Conservation (phyloP, 2,113 vertebrate genomes). For the Columba janthina region DNA sequence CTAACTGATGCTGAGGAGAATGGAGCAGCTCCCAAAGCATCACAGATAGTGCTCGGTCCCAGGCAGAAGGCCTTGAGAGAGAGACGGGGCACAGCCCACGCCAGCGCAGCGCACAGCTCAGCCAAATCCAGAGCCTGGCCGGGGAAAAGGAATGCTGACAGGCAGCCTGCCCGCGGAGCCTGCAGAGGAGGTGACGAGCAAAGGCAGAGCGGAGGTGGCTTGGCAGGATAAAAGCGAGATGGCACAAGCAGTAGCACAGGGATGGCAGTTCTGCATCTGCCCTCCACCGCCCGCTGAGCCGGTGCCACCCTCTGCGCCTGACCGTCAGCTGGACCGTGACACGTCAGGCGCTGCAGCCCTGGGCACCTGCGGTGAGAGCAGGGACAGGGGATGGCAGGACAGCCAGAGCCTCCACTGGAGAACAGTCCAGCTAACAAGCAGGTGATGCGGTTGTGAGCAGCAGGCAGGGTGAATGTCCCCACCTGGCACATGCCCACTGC, state of each 20-base stretch:
- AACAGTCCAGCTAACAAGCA: rapidly evolving
- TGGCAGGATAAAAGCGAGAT: background rate
- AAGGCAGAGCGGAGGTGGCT: background rate
- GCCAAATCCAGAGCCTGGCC: background rate
- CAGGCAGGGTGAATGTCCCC: background rate
- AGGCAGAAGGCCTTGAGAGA: constrained; percentile 8
- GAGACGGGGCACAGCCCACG: background rate
- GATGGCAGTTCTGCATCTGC: background rate
- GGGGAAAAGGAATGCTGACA: background rate
- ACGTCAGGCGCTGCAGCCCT: rapidly evolving
- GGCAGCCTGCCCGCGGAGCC: background rate
- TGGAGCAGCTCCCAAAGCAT: background rate
- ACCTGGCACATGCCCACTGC: background rate
- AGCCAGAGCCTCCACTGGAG: rapidly evolving
- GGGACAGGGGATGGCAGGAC: background rate
- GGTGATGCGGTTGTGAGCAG: background rate
- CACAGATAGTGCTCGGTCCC: background rate
- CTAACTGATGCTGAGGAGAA: background rate
- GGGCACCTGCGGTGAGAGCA: background rate
- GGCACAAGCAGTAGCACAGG: background rate
- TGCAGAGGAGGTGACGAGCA: background rate
- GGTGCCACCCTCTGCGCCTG: rapidly evolving
- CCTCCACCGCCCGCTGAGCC: background rate
- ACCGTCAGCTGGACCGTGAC: rapidly evolving
- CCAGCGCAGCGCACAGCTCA: background rate